A percentile compares a stretch with the other conserved stretches of the same genome.
phyloP scores from a whole-genome alignment of 2,888 invertebrate species.

The Shargacucullia verbasci region DNA sequence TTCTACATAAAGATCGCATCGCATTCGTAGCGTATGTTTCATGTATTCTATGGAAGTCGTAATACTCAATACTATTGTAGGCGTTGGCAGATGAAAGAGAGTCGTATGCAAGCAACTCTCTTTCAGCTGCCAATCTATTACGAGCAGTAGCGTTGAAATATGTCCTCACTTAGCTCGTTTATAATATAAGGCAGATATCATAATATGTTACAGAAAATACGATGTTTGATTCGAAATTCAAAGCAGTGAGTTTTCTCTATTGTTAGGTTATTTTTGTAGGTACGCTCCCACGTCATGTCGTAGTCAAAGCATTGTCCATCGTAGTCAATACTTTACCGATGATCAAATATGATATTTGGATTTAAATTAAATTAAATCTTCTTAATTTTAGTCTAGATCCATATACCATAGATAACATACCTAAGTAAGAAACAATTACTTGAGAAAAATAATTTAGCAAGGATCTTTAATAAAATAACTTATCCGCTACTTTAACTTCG shows the following conservation, averaged over 20 bases:
- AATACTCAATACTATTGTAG: slow-evolving; percentile 37
- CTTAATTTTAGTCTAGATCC: too few relatives aligned
- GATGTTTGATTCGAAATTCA: slow-evolving; percentile 24
- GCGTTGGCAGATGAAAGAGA: slow-evolving; percentile 47
- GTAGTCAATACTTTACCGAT: too few relatives aligned
- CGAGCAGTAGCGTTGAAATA: slow-evolving; percentile 39
- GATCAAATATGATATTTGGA: too few relatives aligned
- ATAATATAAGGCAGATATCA: slow-evolving; percentile 35
- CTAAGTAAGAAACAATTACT: too few relatives aligned
- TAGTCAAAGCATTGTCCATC: too few relatives aligned
- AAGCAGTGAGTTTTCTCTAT: slow-evolving; percentile 27
- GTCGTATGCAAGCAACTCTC: background rate
- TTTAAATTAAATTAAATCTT: too few relatives aligned
- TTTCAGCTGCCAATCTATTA: background rate
- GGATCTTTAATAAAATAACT: too few relatives aligned
- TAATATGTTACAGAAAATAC: slow-evolving; percentile 38
- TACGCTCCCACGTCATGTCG: background rate
- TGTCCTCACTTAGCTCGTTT: slow-evolving; percentile 33
- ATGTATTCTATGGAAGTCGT: slow-evolving; percentile 31
- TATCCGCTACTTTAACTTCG: too few relatives aligned
- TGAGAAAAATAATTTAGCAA: too few relatives aligned
- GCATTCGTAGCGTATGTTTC: slow-evolving; percentile 25
- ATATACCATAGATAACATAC: too few relatives aligned
- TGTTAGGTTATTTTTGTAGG: slow-evolving; percentile 17
- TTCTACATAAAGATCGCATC: slow-evolving; percentile 46